Conservation (phyloP, 2,797 vertebrate genomes). For the Vultur gryphus region DNA sequence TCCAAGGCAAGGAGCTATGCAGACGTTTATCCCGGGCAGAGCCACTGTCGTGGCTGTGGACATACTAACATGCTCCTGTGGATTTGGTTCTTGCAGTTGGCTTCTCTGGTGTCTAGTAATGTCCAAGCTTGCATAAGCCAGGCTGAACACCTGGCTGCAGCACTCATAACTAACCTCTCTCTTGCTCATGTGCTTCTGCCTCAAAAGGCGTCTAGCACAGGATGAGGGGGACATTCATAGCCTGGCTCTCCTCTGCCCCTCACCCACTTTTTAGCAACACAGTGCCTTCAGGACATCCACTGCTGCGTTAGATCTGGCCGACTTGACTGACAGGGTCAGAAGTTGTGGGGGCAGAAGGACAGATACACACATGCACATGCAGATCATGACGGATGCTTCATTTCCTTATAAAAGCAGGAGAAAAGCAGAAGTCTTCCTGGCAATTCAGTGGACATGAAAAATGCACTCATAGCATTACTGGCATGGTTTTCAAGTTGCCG, state of each 20-base stretch:
- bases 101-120: neutral
- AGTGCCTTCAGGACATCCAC: neutral
- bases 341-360: neutral
- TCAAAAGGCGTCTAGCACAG: neutral
- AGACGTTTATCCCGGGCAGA: neutral
- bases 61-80: neutral
- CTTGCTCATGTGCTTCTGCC: neutral
- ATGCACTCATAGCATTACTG: slow-evolving; percentile 24
- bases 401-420: slow-evolving; percentile 29
- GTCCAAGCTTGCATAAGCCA: neutral
- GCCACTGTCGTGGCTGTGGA: accelerated
- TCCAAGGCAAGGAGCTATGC: neutral
- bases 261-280: neutral
- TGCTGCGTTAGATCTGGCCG: neutral
- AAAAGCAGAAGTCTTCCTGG: slow-evolving; percentile 22
- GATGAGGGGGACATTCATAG: neutral
- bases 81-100: neutral
- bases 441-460: neutral
- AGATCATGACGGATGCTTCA: neutral
- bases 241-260: neutral
- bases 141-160: neutral
- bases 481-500: slow-evolving; percentile 35
- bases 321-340: neutral
- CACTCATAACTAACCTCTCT: neutral
- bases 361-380: neutral